These are phyloP conservation scores for Drosophila neonasuta DNA, from an alignment of 2,888 invertebrate genomes.

Conservation along the genomic window DNA sequence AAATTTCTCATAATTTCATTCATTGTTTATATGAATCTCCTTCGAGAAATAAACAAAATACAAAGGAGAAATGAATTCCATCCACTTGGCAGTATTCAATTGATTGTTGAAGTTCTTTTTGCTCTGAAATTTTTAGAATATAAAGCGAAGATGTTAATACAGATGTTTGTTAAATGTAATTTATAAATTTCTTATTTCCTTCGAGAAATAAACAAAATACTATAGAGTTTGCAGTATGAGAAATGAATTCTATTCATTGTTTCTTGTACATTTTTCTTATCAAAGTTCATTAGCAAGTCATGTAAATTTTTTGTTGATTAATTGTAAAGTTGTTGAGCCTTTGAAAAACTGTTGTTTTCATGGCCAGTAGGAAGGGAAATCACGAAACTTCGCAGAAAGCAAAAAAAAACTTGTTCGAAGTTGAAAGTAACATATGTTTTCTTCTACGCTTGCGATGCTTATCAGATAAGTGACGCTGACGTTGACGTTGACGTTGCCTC, in stretches of 20 bases:
- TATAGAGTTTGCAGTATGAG: neutral
- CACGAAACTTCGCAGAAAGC: neutral
- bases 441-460: constrained; percentile 54
- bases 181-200: neutral
- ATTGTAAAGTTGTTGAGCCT: constrained; percentile 11
- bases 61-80: neutral
- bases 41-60: constrained; percentile 3
- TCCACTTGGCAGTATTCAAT: constrained; percentile 1
- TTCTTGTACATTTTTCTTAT: constrained; percentile 19
- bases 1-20: too few species aligned
- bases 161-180: neutral
- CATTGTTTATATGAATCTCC: neutral
- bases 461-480: constrained; percentile 62
- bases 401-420: constrained; percentile 37
- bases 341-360: constrained; percentile 6
- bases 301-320: constrained; percentile 17
- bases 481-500: constrained; percentile 13
- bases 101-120: constrained; percentile 1
- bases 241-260: neutral
- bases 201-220: constrained; percentile 3
- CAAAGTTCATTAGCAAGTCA: constrained; percentile 28
- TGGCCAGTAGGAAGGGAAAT: constrained; percentile 19
- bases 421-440: constrained; percentile 64
- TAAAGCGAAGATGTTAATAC: neutral
- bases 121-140: neutral